Evolutionary conservation across 1,140 invertebrate genomes (phyloP).

Genomic region (Lycorma delicatula): DNA sequence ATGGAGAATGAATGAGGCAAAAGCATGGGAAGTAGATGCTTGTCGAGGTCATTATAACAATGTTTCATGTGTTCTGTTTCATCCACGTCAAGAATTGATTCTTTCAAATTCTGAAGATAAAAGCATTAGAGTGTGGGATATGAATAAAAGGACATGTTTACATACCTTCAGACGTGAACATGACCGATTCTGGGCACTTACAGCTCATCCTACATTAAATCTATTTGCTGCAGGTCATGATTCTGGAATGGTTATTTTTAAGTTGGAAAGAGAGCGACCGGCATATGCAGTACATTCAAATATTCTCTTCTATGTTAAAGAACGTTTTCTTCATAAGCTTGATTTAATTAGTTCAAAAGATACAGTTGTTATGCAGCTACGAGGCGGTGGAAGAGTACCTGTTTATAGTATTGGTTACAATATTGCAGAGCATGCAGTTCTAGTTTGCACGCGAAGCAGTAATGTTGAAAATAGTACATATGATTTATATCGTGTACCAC

Average conservation of each 20-base stretch:
- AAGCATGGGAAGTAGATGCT: conserved; percentile 99
- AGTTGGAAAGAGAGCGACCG: conserved; percentile 90
- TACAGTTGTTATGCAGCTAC: conserved; percentile 84
- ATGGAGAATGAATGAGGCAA: conserved; percentile 98
- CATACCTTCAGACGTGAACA: conserved; percentile 93
- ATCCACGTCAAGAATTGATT: conserved; percentile 94
- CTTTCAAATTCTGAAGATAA: conserved; percentile 97
- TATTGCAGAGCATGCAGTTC: conserved; percentile 84
- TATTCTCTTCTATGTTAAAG: conserved; percentile 93
- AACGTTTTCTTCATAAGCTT: conserved; percentile 78
- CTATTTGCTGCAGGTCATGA: conserved; percentile 93
- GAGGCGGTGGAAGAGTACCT: conserved; percentile 43
- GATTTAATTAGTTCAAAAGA: conserved; percentile 93
- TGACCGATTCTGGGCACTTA: conserved; percentile 82
- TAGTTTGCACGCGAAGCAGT: conserved; percentile 66
- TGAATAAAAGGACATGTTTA: conserved; percentile 93
- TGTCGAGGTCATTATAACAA: conserved; percentile 99
- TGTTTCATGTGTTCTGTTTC: conserved; percentile 96
- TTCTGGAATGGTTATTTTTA: conserved; percentile 77
- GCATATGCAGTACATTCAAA: conserved; percentile 92
- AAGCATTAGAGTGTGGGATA: conserved; percentile 97
- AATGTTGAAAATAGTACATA: conserved; percentile 87
- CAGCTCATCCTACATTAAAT: conserved; percentile 80
- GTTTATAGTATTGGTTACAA: conserved; percentile 89
- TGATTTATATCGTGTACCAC: conserved; percentile 86